Conservation (phyloP, 1,140 invertebrate genomes). For the Zophobas atratus region DNA sequence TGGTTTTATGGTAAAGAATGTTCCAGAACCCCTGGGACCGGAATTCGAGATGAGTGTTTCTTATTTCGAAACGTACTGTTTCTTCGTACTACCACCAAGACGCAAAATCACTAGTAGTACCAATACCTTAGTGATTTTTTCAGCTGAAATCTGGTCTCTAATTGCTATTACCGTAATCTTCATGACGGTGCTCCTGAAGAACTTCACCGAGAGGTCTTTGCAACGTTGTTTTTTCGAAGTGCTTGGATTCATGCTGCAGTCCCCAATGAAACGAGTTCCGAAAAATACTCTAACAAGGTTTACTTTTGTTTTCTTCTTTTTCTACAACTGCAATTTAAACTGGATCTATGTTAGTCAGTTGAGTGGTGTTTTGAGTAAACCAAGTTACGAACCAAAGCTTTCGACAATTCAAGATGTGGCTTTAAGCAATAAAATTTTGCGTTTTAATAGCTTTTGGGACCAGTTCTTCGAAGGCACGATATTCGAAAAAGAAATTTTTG, state of each 20-base stretch:
- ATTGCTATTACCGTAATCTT: neutral
- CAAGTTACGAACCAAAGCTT: slow-evolving; percentile 15
- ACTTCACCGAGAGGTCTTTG: neutral
- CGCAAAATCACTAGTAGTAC: neutral
- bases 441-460: neutral
- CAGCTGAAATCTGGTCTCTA: neutral
- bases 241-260: neutral
- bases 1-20: neutral
- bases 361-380: slow-evolving; percentile 7
- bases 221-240: neutral
- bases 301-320: neutral
- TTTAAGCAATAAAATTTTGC: slow-evolving; percentile 2
- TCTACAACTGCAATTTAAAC: slow-evolving; percentile 1
- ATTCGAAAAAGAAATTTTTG: neutral
- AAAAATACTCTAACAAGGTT: neutral
- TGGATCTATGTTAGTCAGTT: slow-evolving; percentile 17
- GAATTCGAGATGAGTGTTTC: neutral
- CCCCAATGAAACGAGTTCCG: neutral
- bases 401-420: neutral
- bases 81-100: neutral
- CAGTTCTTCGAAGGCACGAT: neutral
- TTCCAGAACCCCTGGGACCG: neutral
- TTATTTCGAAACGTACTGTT: neutral
- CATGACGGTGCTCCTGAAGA: neutral
- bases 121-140: neutral